These are phyloP conservation scores for Phocides pigmalion DNA, from an alignment of 1,140 invertebrate genomes.

Conservation along the genomic window DNA sequence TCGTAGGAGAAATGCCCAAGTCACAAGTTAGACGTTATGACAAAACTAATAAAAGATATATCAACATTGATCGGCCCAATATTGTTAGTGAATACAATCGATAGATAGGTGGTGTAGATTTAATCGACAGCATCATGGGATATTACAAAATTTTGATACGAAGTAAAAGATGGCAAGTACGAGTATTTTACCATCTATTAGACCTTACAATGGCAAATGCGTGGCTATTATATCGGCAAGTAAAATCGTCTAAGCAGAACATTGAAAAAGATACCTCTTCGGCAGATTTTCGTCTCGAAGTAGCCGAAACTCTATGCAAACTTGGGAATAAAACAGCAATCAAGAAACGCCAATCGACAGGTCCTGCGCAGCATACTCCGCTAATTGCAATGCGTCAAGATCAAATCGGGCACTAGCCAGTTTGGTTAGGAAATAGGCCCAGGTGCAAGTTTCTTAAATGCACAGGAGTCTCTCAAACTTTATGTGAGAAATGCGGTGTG, in stretches of 20 bases:
- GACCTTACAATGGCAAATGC: constrained; percentile 50
- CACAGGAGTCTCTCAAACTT: constrained; percentile 46
- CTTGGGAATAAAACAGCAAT: constrained; percentile 25
- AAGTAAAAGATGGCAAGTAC: constrained; percentile 42
- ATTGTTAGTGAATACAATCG: constrained; percentile 2
- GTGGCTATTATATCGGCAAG: constrained; percentile 47
- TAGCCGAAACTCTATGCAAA: constrained; percentile 36
- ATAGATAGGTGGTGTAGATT: constrained; percentile 26
- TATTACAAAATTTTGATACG: constrained; percentile 35
- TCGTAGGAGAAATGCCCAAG: constrained; percentile 28
- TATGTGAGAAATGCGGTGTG: constrained; percentile 56
- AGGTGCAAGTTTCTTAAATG: constrained; percentile 58
- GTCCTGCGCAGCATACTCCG: constrained; percentile 46
- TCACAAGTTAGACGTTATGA: constrained; percentile 28
- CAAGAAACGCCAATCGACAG: background rate
- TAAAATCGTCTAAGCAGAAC: constrained; percentile 9
- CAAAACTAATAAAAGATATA: constrained; percentile 20
- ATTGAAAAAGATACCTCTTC: constrained; percentile 12
- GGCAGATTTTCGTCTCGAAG: constrained; percentile 30
- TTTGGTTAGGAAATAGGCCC: constrained; percentile 50
- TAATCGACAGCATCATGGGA: constrained; percentile 40
- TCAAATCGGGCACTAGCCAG: constrained; percentile 58
- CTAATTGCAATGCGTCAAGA: constrained; percentile 53
- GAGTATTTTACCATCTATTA: constrained; percentile 54
- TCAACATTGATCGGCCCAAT: constrained; percentile 33